Conservation (phyloP, 2,113 vertebrate species). For the Spermophilus dauricus region DNA sequence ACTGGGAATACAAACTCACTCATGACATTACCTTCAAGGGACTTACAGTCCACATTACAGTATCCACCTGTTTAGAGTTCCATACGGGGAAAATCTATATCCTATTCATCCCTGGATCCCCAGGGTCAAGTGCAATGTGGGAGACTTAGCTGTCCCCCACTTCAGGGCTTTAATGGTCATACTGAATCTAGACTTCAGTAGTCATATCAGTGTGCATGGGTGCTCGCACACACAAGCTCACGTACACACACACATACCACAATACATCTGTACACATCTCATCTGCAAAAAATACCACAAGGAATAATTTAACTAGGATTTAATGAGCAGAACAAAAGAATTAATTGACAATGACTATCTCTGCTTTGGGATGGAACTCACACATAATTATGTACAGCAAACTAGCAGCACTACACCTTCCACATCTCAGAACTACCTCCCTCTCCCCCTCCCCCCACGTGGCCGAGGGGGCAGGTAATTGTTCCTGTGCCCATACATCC, state of each 20-base stretch:
- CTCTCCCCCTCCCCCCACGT: neutral
- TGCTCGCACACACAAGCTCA: neutral
- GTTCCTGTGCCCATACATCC: neutral
- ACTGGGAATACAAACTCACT: neutral
- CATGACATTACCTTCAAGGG: neutral
- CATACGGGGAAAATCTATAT: neutral
- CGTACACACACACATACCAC: neutral
- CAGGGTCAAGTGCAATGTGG: neutral
- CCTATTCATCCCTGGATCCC: neutral
- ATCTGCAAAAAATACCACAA: slow-evolving; percentile 49
- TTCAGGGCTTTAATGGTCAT: neutral
- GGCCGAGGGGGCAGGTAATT: neutral
- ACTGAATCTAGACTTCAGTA: neutral
- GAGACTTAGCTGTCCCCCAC: neutral
- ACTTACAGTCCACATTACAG: neutral
- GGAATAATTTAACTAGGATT: slow-evolving; percentile 64
- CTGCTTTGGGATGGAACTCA: slow-evolving; percentile 64
- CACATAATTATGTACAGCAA: slow-evolving; percentile 55
- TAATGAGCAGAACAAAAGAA: slow-evolving; percentile 81
- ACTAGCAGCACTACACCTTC: neutral
- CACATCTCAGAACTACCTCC: neutral
- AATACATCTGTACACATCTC: neutral
- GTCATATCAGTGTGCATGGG: neutral
- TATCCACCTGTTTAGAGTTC: neutral
- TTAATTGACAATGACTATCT: slow-evolving; percentile 76